Evolutionary conservation across 1,140 invertebrate species (phyloP).

Genomic region (Eueides isabella): DNA sequence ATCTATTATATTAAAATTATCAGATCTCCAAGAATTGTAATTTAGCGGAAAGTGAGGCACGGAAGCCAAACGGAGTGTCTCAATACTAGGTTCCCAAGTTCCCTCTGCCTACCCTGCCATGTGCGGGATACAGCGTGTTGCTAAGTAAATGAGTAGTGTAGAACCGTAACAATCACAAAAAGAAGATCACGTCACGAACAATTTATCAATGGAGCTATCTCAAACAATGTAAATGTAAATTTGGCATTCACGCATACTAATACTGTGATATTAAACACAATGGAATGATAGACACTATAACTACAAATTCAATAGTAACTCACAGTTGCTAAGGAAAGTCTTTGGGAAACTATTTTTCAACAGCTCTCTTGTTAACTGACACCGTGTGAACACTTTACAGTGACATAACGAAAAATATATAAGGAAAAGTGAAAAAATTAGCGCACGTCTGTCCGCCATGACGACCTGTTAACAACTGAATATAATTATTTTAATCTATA

Average conservation of each 20-base stretch:
- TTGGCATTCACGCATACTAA: constrained; percentile 12
- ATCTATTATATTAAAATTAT: too few species aligned
- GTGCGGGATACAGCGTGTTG: too few species aligned
- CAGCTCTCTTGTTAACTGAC: constrained; percentile 80
- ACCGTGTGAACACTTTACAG: constrained; percentile 79
- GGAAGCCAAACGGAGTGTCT: too few species aligned
- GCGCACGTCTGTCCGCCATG: constrained; percentile 59
- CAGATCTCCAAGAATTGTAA: too few species aligned
- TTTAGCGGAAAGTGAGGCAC: too few species aligned
- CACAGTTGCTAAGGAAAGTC: constrained; percentile 82
- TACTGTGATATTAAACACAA: constrained; percentile 21
- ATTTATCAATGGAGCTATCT: constrained; percentile 32
- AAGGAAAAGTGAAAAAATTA: constrained; percentile 43
- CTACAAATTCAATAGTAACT: constrained; percentile 48
- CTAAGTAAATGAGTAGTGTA: too few species aligned
- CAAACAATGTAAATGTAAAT: constrained; percentile 27
- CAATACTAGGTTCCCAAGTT: too few species aligned
- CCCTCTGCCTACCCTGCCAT: too few species aligned
- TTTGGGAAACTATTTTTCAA: constrained; percentile 78
- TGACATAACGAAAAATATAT: constrained; percentile 48
- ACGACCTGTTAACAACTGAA: constrained; percentile 50
- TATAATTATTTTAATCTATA: constrained; percentile 34
- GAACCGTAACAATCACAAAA: constrained; percentile 6
- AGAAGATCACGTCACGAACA: constrained; percentile 22
- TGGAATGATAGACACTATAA: constrained; percentile 28